These are phyloP conservation scores for Rhynchophorus ferrugineus DNA, from an alignment of 1,140 invertebrate genomes.

Conservation along the genomic window DNA sequence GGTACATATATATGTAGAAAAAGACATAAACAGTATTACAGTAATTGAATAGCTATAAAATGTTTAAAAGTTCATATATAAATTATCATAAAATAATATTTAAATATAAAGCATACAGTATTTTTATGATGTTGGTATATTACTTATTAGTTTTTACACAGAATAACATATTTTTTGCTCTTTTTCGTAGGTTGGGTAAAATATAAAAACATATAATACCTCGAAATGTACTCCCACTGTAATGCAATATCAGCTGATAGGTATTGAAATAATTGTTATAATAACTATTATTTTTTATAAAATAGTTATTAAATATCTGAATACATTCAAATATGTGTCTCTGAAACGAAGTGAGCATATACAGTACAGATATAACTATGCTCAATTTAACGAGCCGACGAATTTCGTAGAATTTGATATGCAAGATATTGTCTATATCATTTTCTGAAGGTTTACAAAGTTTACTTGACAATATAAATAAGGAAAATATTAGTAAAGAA, in stretches of 20 bases:
- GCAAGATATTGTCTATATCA: constrained; percentile 28
- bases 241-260: constrained; percentile 32
- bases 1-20: no score
- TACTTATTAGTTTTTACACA: no score
- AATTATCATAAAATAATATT: constrained; percentile 2
- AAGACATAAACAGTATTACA: no score
- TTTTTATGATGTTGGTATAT: constrained; percentile 17
- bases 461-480: constrained; percentile 31
- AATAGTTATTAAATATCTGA: constrained; percentile 23
- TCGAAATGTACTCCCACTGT: constrained; percentile 26
- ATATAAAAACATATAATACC: constrained; percentile 27
- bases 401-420: constrained; percentile 30
- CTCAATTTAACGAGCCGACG: constrained; percentile 30
- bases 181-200: constrained; percentile 29
- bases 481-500: constrained; percentile 25
- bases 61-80: no score
- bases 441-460: constrained; percentile 23
- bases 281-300: constrained; percentile 27
- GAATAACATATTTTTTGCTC: constrained; percentile 24
- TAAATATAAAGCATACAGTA: not conserved
- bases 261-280: constrained; percentile 21
- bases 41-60: no score
- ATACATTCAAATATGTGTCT: constrained; percentile 29
- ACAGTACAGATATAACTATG: constrained; percentile 27
- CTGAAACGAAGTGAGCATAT: constrained; percentile 32